phyloP scores from a whole-genome alignment of 2,888 invertebrate species.

The Cataglyphis altisquamis region DNA sequence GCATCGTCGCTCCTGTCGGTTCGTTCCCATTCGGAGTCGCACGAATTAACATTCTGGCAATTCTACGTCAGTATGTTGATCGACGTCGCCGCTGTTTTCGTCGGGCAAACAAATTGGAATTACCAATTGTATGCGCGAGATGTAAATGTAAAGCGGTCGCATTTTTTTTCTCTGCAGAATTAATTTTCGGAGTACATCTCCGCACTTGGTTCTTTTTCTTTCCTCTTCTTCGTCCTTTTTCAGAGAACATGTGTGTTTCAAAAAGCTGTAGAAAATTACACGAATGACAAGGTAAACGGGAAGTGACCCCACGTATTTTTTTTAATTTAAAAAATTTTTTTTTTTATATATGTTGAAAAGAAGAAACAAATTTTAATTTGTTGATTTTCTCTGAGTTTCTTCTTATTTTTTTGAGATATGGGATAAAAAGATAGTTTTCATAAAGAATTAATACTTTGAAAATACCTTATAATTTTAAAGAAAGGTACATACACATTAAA shows the following conservation, averaged over 20 bases:
- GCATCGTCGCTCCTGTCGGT: slow-evolving; percentile 11
- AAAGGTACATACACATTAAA: neutral
- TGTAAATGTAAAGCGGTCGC: slow-evolving; percentile 31
- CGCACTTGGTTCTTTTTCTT: slow-evolving; percentile 29
- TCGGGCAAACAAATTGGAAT: slow-evolving; percentile 20
- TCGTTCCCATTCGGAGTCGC: slow-evolving; percentile 16
- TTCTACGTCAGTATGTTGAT: slow-evolving; percentile 48
- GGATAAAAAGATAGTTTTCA: neutral
- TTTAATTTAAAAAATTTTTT: neutral
- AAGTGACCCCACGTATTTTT: neutral
- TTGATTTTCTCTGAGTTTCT: slow-evolving; percentile 17
- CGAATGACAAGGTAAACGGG: slow-evolving; percentile 41
- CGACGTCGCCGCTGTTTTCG: slow-evolving; percentile 47
- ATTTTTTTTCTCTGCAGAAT: slow-evolving; percentile 43
- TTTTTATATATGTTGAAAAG: neutral
- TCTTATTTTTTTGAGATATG: neutral
- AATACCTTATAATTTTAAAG: neutral
- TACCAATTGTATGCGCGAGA: slow-evolving; percentile 11
- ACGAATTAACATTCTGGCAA: slow-evolving; percentile 48
- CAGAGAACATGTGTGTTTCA: slow-evolving; percentile 20
- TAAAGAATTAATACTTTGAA: neutral
- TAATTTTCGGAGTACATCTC: slow-evolving; percentile 41
- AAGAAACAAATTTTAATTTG: slow-evolving; percentile 12
- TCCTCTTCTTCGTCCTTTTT: slow-evolving; percentile 13
- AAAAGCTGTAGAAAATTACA: slow-evolving; percentile 47